phyloP scores from a whole-genome alignment of 2,888 invertebrate species.

The Netelia virgata region DNA sequence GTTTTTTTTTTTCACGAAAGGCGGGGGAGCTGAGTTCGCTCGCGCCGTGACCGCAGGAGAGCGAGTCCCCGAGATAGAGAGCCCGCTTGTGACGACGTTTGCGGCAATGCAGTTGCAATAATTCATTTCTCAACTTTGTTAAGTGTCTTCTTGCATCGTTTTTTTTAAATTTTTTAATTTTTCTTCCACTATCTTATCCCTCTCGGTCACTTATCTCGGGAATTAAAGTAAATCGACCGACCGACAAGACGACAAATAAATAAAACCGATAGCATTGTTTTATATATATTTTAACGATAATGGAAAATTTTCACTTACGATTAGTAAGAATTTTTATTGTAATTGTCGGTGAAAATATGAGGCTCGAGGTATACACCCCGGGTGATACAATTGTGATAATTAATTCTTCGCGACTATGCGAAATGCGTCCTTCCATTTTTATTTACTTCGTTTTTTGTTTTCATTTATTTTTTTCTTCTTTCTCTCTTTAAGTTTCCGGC shows the following conservation, averaged over 20 bases:
- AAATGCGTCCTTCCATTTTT: slow-evolving; percentile 7
- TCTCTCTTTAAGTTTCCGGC: slow-evolving; percentile 10
- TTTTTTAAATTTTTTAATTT: neutral
- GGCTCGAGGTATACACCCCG: too few relatives aligned
- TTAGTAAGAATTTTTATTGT: too few relatives aligned
- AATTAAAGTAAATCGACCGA: neutral
- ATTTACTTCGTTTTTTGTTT: neutral
- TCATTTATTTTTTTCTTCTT: neutral
- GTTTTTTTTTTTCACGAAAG: slow-evolving; percentile 10
- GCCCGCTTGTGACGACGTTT: slow-evolving; percentile 11
- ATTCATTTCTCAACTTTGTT: slow-evolving; percentile 44
- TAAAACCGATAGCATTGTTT: too few relatives aligned
- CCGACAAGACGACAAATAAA: too few relatives aligned
- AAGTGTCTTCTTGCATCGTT: slow-evolving; percentile 24
- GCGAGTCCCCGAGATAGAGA: neutral
- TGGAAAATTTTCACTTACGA: too few relatives aligned
- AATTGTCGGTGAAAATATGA: too few relatives aligned
- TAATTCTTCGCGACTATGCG: slow-evolving; percentile 27
- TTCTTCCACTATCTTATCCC: neutral
- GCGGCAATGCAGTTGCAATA: slow-evolving; percentile 55
- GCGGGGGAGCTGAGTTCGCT: neutral
- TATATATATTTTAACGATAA: too few relatives aligned
- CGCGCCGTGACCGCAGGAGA: slow-evolving; percentile 16
- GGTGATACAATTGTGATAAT: slow-evolving; percentile 43
- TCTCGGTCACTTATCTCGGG: neutral